Evolutionary conservation across 1,140 invertebrate genomes (phyloP).

Genomic region (Tetramorium alpestre): DNA sequence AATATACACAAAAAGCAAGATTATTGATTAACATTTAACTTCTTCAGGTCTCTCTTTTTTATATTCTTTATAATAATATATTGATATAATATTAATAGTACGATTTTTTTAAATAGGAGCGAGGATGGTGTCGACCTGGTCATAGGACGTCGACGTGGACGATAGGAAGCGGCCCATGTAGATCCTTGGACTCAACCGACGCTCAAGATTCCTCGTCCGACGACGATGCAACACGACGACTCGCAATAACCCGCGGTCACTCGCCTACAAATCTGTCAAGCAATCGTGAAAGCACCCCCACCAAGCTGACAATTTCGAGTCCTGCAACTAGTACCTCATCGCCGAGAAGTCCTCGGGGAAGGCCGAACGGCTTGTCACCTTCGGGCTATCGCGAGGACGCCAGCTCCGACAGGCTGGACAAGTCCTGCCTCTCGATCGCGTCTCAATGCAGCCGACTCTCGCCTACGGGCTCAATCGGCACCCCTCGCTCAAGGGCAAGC

Average conservation of each 20-base stretch:
- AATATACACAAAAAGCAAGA: not conserved
- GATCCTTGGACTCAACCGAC: conserved; percentile 70
- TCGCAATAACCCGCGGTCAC: conserved; percentile 47
- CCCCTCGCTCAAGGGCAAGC: conserved; percentile 56
- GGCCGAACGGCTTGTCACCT: conserved; percentile 37
- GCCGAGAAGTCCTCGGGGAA: conserved; percentile 16
- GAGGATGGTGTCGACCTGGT: conserved; percentile 67
- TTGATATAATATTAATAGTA: not conserved
- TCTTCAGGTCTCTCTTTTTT: not conserved
- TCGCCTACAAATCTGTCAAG: conserved; percentile 53
- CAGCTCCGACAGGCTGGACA: conserved; percentile 57
- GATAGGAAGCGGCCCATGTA: conserved; percentile 51
- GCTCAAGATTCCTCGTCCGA: conserved; percentile 78
- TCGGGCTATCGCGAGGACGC: conserved; percentile 58
- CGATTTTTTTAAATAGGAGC: conserved; percentile 62
- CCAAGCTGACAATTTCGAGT: conserved; percentile 30
- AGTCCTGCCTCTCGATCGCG: conserved; percentile 58
- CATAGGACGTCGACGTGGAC: conserved; percentile 71
- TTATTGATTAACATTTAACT: not conserved
- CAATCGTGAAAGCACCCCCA: conserved; percentile 47
- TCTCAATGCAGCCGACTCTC: conserved; percentile 66
- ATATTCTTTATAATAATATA: not conserved
- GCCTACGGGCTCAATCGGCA: conserved; percentile 57
- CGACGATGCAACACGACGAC: conserved; percentile 70
- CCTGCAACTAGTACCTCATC: conserved; percentile 38